Evolutionary conservation across 1,140 invertebrate species (phyloP).

Genomic region (Gryllus bimaculatus): DNA sequence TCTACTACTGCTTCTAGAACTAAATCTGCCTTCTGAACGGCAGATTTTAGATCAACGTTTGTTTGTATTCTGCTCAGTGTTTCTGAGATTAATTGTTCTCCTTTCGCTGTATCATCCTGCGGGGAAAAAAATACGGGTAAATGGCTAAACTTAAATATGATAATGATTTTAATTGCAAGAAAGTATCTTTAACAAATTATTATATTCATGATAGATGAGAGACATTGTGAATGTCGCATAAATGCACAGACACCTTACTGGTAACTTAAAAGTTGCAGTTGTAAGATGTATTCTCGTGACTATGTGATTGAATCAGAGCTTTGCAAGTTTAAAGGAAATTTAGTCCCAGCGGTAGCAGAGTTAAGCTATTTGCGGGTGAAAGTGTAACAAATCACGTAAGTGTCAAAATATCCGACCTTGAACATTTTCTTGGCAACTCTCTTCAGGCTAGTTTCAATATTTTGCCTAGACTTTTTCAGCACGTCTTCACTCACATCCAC

Average conservation of each 20-base stretch:
- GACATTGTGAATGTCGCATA: too few species aligned
- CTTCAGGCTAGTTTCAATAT: slow-evolving; percentile 38
- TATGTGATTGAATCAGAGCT: too few species aligned
- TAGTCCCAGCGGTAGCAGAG: too few species aligned
- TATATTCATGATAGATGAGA: too few species aligned
- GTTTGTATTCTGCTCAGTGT: slow-evolving; percentile 50
- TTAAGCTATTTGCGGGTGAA: too few species aligned
- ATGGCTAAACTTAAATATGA: too few species aligned
- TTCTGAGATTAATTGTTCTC: slow-evolving; percentile 55
- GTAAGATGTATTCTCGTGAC: too few species aligned
- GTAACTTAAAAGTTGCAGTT: too few species aligned
- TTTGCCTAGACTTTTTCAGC: slow-evolving; percentile 36
- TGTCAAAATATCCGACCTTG: slow-evolving; percentile 24
- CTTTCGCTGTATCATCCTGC: slow-evolving; percentile 46
- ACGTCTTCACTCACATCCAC: slow-evolving; percentile 40
- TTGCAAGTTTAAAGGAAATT: too few species aligned
- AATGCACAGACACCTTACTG: too few species aligned
- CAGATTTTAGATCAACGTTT: slow-evolving; percentile 46
- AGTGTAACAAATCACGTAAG: not conserved
- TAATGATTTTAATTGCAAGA: too few species aligned
- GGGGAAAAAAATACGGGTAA: not conserved
- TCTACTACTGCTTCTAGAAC: slow-evolving; percentile 83
- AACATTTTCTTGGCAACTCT: slow-evolving; percentile 42
- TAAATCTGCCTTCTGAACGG: slow-evolving; percentile 60
- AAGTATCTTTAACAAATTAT: too few species aligned